Conservation (phyloP, 1,140 invertebrate species). For the Trichomalopsis sarcophagae region DNA sequence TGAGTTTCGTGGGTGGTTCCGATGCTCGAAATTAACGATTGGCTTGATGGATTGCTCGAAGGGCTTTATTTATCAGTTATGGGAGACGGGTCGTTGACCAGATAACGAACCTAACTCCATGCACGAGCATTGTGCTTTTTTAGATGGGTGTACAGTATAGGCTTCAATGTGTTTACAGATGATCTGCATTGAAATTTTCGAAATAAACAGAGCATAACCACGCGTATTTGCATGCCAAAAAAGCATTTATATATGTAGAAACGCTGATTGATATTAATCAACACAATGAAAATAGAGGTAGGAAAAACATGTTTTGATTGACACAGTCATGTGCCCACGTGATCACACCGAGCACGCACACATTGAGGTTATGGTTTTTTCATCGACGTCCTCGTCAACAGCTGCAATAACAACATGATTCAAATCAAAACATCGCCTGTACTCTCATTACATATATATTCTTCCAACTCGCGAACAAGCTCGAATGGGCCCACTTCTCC, state of each 20-base stretch:
- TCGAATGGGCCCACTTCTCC: not conserved
- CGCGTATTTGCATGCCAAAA: not conserved
- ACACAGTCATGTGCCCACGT: not conserved
- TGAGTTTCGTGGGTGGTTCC: no score
- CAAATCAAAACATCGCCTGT: not conserved
- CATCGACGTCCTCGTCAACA: not conserved
- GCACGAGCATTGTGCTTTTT: no score
- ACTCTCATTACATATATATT: not conserved
- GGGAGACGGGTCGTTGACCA: not conserved
- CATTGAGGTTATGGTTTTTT: not conserved
- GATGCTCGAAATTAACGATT: not conserved
- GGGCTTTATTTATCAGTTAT: not conserved
- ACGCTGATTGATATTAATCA: not conserved
- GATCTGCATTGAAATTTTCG: no score
- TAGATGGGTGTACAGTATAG: no score
- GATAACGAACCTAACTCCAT: not conserved
- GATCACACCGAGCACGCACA: not conserved
- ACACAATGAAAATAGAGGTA: not conserved
- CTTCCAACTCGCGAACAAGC: not conserved
- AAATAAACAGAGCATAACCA: no score
- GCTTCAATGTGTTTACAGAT: no score
- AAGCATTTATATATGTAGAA: not conserved
- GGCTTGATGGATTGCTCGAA: not conserved
- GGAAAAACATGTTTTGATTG: slow-evolving; percentile 13
- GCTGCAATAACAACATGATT: not conserved